Conservation (phyloP, 2,113 vertebrate species). For the Pan troglodytes region DNA sequence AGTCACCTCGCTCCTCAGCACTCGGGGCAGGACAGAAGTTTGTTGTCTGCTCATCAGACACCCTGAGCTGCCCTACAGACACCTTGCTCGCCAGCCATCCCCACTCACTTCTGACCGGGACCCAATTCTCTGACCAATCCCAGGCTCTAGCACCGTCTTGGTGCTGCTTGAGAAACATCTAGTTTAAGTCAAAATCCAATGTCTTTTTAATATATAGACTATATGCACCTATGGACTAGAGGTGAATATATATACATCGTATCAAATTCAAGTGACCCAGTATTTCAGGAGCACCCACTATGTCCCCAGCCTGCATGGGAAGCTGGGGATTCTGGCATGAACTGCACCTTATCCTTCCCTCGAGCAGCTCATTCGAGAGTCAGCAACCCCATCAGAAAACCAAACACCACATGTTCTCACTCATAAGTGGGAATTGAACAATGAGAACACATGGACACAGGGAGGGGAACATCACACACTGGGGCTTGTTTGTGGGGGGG, state of each 20-base stretch:
- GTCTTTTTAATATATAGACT: background rate
- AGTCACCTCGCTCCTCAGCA: background rate
- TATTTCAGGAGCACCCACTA: background rate
- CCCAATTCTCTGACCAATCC: background rate
- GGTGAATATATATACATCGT: background rate
- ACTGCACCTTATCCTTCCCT: background rate
- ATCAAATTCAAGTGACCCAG: background rate
- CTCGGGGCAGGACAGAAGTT: too few relatives aligned
- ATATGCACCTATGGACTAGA: background rate
- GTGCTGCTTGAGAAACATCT: background rate
- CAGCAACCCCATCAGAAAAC: too few relatives aligned
- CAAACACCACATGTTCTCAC: too few relatives aligned
- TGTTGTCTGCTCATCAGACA: rapidly evolving
- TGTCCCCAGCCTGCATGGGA: background rate
- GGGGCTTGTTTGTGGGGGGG: too few relatives aligned
- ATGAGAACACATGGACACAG: too few relatives aligned
- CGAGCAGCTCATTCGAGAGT: background rate
- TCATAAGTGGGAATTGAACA: too few relatives aligned
- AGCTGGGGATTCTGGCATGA: background rate
- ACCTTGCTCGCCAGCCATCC: background rate
- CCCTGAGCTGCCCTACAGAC: background rate
- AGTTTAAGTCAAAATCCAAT: background rate
- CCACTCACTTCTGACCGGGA: background rate
- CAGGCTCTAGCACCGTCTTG: background rate
- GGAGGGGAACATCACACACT: too few relatives aligned